Evolutionary conservation across 1,140 invertebrate species (phyloP).

Genomic region (Danaus melanippus): DNA sequence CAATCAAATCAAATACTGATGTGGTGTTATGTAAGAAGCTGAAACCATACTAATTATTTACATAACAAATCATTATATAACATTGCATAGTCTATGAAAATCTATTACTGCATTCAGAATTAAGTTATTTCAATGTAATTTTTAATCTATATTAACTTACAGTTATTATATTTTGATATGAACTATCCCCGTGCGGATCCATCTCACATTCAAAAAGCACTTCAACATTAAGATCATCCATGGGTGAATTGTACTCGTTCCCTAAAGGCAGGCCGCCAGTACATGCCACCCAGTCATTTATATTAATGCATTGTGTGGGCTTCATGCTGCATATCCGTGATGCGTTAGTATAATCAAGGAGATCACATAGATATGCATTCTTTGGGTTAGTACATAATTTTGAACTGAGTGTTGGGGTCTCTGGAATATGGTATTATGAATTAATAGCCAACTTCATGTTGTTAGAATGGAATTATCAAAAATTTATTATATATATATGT

Average conservation of each 20-base stretch:
- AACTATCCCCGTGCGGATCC: constrained; percentile 51
- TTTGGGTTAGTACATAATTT: constrained; percentile 61
- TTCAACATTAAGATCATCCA: constrained; percentile 54
- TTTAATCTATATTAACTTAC: constrained; percentile 30
- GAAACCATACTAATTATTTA: too few species aligned
- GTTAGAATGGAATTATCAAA: too few species aligned
- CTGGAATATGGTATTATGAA: constrained; percentile 32
- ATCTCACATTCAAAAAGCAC: constrained; percentile 64
- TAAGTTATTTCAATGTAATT: not conserved
- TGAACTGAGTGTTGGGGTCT: constrained; percentile 60
- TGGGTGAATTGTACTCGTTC: constrained; percentile 34
- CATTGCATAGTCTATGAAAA: not conserved
- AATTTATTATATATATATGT: too few species aligned
- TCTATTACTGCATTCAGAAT: not conserved
- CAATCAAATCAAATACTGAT: too few species aligned
- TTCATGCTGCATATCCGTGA: constrained; percentile 65
- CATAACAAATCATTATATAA: not conserved
- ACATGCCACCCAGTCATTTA: constrained; percentile 61
- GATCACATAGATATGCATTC: constrained; percentile 63
- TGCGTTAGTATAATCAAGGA: constrained; percentile 57
- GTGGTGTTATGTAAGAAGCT: too few species aligned
- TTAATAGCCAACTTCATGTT: not conserved
- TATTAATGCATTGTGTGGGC: constrained; percentile 53
- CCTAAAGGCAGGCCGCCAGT: constrained; percentile 51
- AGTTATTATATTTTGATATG: constrained; percentile 41